phyloP scores from a whole-genome alignment of 2,888 invertebrate species.

The Pristionchus entomophagus region DNA sequence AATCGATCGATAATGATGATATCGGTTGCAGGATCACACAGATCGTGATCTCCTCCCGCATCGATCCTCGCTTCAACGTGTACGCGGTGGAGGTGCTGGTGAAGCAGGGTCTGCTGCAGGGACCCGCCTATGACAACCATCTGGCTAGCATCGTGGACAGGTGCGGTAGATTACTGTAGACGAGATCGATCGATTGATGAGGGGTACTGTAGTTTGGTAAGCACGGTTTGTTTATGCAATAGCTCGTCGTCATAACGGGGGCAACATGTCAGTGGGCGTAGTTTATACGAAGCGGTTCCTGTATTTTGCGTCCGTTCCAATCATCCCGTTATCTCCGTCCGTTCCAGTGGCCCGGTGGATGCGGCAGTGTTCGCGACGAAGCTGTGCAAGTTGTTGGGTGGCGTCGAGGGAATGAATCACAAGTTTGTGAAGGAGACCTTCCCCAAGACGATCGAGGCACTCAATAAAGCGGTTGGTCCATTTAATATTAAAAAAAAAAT shows the following conservation, averaged over 20 bases:
- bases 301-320: background rate
- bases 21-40: slow-evolving; percentile 56
- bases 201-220: too few relatives aligned
- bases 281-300: too few relatives aligned
- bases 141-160: slow-evolving; percentile 40
- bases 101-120: slow-evolving; percentile 19
- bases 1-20: background rate
- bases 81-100: slow-evolving; percentile 87
- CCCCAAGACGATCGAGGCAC: slow-evolving; percentile 44
- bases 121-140: slow-evolving; percentile 38
- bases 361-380: slow-evolving; percentile 46
- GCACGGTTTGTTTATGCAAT: too few relatives aligned
- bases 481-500: too few relatives aligned
- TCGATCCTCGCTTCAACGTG: slow-evolving; percentile 68
- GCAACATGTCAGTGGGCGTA: too few relatives aligned
- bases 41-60: slow-evolving; percentile 59
- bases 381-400: slow-evolving; percentile 45
- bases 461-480: slow-evolving; percentile 22
- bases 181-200: too few relatives aligned
- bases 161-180: background rate
- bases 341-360: slow-evolving; percentile 40
- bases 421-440: background rate
- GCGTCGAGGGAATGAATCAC: slow-evolving; percentile 38
- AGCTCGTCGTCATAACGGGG: too few relatives aligned
- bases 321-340: background rate